Evolutionary conservation across 1,140 invertebrate species (phyloP), one percentile per base, ranked within the genome.

Genomic region (Heliconius nattereri): DNA sequence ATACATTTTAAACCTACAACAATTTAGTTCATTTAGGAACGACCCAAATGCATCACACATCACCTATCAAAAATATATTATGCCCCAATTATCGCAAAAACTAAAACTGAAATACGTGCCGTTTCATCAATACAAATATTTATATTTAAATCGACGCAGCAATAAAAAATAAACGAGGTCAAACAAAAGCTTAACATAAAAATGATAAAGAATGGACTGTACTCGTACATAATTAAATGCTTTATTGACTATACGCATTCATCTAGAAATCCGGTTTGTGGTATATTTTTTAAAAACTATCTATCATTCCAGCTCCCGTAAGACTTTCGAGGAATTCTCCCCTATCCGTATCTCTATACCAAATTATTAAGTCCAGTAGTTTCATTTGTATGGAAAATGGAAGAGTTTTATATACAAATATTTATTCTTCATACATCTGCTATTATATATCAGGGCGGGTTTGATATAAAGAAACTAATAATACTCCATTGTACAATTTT

Each of bases 151-250:
- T 57, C 20, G 54, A 57, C 54, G 9, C n/a, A 23, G 3, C 54
- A 57, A 23, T 57, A 57, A 57, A 23, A 57, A 57, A 11, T 57
- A 57, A 57, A 57, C n/a, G 54, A 57, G 54, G 54, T 57, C 54
- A 57, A 57, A 57, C 11, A 57, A 23, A 57, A 57, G 54, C n/a
- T 57, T 57, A 57, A 23, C 54, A 57, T 57, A 57, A 57, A 54
- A 54, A 54, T 23, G n/a, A 57, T 57, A 23, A 57, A 57, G 8
- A 19, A 23, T n/a, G 20, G 54, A 19, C 6, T 2, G 40, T 45
- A 52, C 49, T 52, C 32, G 20, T 57, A 57, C 7, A 57, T 57
- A 23, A 57, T 11, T 57, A 57, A 57, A 57, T n/a, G 8, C 20
- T 57, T 57, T 57, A 57, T 57, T 57, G n/a, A 23, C n/a, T 57